These are phyloP conservation scores for Neolamprologus kungweensis DNA, from an alignment of 2,113 vertebrate genomes.

Conservation along the genomic window DNA sequence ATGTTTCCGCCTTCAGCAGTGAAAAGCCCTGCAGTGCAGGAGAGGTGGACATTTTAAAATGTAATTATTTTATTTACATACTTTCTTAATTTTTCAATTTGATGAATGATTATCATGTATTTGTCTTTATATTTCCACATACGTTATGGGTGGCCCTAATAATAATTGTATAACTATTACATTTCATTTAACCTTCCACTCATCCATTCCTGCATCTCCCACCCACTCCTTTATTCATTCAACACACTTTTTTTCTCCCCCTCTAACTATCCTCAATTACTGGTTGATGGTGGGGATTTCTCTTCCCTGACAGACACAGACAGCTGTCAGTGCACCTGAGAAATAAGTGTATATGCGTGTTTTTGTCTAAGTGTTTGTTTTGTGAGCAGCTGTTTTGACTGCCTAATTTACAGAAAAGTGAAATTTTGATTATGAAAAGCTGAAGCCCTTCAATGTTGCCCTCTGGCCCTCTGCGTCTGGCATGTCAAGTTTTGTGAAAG, in stretches of 20 bases:
- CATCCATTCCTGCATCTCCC: neutral
- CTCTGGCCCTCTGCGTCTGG: neutral
- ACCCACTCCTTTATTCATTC: neutral
- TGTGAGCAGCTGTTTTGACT: constrained; percentile 17
- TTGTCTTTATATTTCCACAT: neutral
- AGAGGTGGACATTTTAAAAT: neutral
- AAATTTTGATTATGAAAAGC: constrained; percentile 21
- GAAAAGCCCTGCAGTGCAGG: neutral
- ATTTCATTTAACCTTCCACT: neutral
- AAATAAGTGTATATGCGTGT: neutral
- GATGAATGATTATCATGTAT: neutral
- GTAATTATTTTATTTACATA: neutral
- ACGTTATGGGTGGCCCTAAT: neutral
- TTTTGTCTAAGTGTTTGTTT: neutral
- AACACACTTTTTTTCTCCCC: neutral
- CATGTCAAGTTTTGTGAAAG: constrained; percentile 11
- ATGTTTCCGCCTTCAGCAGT: neutral
- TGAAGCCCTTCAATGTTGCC: constrained; percentile 7
- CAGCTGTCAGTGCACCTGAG: neutral
- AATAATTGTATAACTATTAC: neutral
- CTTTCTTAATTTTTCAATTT: neutral
- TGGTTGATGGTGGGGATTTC: constrained; percentile 55
- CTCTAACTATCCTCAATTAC: constrained; percentile 49
- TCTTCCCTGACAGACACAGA: constrained; percentile 37
- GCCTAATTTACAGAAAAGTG: constrained; percentile 5